A percentile compares a stretch with the other conserved stretches of the same genome.
Evolutionary conservation across 2,113 vertebrate genomes (phyloP).

Genomic region (Trematomus loennbergii): DNA sequence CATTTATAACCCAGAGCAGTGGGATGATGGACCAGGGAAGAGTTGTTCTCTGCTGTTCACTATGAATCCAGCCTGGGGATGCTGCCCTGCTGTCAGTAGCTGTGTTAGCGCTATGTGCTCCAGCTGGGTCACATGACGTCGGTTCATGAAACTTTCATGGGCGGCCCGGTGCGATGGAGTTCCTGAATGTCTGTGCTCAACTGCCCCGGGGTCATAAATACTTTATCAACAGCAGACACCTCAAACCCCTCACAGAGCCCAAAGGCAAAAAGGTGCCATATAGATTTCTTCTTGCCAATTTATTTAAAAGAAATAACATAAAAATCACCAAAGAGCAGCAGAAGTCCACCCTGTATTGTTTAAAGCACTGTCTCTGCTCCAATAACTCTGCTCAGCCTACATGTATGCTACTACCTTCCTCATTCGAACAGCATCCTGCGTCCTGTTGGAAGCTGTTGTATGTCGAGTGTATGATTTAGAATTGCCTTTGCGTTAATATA

Average conservation of each 20-base stretch:
- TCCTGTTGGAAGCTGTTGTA: slow-evolving; percentile 16
- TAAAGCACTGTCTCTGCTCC: slow-evolving; percentile 39
- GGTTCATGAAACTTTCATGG: slow-evolving; percentile 80
- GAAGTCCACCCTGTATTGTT: slow-evolving; percentile 3
- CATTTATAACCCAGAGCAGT: too few species aligned
- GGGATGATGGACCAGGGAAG: too few species aligned
- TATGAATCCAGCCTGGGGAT: too few species aligned
- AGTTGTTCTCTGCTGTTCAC: too few species aligned
- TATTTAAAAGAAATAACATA: background rate
- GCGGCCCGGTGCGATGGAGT: slow-evolving; percentile 64
- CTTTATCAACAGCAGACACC: slow-evolving; percentile 76
- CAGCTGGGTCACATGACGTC: slow-evolving; percentile 46
- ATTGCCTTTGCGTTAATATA: background rate
- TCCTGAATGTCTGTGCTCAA: slow-evolving; percentile 78
- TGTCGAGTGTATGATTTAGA: background rate
- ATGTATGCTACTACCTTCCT: slow-evolving; percentile 30
- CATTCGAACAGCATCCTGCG: slow-evolving; percentile 12
- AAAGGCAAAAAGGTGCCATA: background rate
- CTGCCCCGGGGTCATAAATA: slow-evolving; percentile 76
- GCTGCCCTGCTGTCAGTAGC: too few species aligned
- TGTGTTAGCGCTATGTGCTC: background rate
- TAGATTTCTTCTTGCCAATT: slow-evolving; percentile 1
- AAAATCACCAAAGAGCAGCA: background rate
- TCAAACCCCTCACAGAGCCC: slow-evolving; percentile 59
- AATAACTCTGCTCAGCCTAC: slow-evolving; percentile 26